Conservation (phyloP, 1,140 invertebrate species). For the Scylla paramamosain region DNA sequence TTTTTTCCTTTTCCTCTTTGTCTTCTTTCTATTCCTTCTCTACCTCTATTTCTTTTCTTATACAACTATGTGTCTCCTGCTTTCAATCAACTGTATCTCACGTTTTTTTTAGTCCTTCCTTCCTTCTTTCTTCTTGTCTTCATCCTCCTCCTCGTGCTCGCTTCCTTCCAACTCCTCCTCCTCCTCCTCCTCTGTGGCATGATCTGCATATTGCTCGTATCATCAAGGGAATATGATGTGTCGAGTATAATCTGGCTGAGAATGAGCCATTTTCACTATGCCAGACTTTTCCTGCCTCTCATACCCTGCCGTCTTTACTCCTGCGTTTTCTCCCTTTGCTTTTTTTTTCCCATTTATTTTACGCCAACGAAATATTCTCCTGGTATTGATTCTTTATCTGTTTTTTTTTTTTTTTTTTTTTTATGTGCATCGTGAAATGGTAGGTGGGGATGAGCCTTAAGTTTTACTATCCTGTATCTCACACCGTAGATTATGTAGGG, state of each 20-base stretch:
- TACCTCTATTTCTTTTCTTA: too few relatives aligned
- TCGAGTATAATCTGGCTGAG: neutral
- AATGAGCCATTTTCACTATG: neutral
- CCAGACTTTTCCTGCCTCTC: neutral
- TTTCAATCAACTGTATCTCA: neutral
- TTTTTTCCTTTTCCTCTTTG: too few relatives aligned
- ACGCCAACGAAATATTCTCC: too few relatives aligned
- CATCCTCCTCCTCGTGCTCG: neutral
- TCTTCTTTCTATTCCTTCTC: too few relatives aligned
- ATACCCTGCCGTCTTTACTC: too few relatives aligned
- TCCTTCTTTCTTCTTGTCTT: neutral
- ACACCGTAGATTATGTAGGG: too few relatives aligned
- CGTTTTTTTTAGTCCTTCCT: neutral
- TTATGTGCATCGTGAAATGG: too few relatives aligned
- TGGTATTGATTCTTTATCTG: neutral
- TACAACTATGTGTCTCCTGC: neutral
- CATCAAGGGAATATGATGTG: neutral
- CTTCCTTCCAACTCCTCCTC: neutral
- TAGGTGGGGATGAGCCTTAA: too few relatives aligned
- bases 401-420: too few relatives aligned
- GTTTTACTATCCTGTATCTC: too few relatives aligned
- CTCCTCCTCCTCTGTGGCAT: neutral
- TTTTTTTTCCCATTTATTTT: neutral
- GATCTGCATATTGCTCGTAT: slow-evolving; percentile 2
- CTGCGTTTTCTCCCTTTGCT: neutral